These are phyloP conservation scores for Sarcophaga peregrina DNA, from an alignment of 1,140 invertebrate species.

Conservation along the genomic window DNA sequence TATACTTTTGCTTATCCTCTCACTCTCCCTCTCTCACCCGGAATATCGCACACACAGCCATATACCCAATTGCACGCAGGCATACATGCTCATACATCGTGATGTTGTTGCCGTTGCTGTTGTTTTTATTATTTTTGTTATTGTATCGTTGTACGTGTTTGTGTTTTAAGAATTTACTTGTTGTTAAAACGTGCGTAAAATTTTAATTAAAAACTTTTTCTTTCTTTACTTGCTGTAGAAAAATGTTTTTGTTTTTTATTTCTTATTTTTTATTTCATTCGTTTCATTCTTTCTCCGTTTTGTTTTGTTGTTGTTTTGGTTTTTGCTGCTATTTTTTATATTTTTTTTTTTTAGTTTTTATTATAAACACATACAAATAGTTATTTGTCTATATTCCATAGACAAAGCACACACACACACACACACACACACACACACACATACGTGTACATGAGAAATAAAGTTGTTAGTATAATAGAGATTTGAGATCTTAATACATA, in stretches of 20 bases:
- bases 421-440: background rate
- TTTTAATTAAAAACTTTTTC: constrained; percentile 42
- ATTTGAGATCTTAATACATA: background rate
- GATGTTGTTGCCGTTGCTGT: background rate
- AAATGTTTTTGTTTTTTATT: background rate
- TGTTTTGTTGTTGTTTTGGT: background rate
- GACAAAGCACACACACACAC: background rate
- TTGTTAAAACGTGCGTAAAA: constrained; percentile 41
- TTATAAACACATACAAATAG: constrained; percentile 39
- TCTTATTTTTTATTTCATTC: background rate
- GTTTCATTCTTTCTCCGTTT: background rate
- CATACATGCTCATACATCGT: background rate
- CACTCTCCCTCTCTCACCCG: background rate
- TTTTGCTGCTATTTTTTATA: constrained; percentile 5
- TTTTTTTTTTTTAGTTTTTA: too few relatives aligned
- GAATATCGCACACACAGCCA: background rate
- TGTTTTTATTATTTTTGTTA: background rate
- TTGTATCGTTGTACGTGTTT: constrained; percentile 20
- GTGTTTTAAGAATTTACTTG: constrained; percentile 37
- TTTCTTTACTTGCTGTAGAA: constrained; percentile 1
- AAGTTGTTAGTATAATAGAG: constrained; percentile 6
- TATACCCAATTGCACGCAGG: background rate
- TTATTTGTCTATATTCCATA: constrained; percentile 29
- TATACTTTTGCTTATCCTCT: background rate
- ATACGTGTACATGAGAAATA: background rate